Base-by-base conservation (phyloP, 2,888 invertebrate species). In the Eupithecia insigniata region DNA sequence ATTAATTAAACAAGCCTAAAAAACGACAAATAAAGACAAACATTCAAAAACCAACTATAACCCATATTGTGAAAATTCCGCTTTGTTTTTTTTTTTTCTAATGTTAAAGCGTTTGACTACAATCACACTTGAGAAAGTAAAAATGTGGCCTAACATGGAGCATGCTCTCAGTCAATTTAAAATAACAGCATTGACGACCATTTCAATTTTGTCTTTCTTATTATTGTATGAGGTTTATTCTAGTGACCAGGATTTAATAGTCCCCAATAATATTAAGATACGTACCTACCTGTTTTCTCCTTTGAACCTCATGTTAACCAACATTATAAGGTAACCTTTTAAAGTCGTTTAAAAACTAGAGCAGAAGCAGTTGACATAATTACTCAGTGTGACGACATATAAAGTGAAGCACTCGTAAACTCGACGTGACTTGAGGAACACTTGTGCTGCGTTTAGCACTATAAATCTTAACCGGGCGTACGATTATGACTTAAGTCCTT, bases 391-490 rank as follows among this genome's bases (percentile, higher is more conserved):
- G 67, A 26, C 60, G 60, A 66, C 70, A 69, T 66, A 36, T 66
- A 36, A 69, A 39, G 67, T 30, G 66, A 58, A 70, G 69, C 66
- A 67, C 67, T 68, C 34, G 36, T 39, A 12, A 67, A 65, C n/a
- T 60, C 39, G 65, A 68, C 51, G 67, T 73, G 67, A 66, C 69
- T 34, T 36, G 67, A 70, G 70, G 55, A 28, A 61, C 34, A 66
- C 73, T 73, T 70, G 67, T 60, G 26, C 66, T 66, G 55, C 32
- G 67, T 65, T 65, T 64, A 66, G 69, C 51, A 22, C 61, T 60
- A 61, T 39, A 70, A 69, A 76, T 72, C 67, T 70, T 71, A 71
- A 58, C 60, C 62, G 67, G 68, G 60, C 69, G 62, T 74, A 68
- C 58, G 62, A 68, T 28, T 71, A 80, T 76, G 71, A 66, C 36